These are phyloP conservation scores for Lagorchestes hirsutus DNA, from an alignment of 2,797 vertebrate species.

Conservation along the genomic window DNA sequence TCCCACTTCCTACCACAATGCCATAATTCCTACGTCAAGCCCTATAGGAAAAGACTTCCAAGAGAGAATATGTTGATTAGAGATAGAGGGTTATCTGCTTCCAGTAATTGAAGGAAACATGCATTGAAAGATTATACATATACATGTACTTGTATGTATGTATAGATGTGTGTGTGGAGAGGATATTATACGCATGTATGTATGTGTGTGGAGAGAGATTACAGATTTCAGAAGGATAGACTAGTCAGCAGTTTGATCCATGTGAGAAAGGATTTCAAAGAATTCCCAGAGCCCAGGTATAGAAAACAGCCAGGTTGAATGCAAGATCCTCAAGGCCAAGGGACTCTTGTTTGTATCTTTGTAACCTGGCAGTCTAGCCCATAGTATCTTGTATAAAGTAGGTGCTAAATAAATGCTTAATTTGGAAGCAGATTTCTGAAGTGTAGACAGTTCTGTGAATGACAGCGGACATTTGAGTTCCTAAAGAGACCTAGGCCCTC, in stretches of 20 bases:
- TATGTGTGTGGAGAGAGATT: neutral
- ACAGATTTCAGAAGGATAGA: neutral
- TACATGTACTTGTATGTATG: too few species aligned
- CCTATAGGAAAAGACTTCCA: neutral
- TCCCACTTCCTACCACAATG: neutral
- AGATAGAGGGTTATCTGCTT: neutral
- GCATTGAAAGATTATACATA: neutral
- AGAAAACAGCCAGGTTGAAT: neutral
- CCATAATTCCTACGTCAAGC: neutral
- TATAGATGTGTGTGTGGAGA: too few species aligned
- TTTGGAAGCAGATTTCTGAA: neutral
- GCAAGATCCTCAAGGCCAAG: neutral
- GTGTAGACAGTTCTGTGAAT: neutral
- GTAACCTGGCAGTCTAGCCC: neutral
- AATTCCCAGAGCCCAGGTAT: neutral
- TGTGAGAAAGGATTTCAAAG: neutral
- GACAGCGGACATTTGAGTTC: neutral
- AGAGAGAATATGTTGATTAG: neutral
- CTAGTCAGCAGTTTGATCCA: neutral
- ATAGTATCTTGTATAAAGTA: neutral
- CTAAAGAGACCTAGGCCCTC: too few species aligned
- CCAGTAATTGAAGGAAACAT: too few species aligned
- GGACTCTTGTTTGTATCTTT: neutral
- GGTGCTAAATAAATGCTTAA: neutral
- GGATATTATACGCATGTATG: too few species aligned